Conservation (phyloP, 2,113 vertebrate genomes). For the Etheostoma spectabile region DNA sequence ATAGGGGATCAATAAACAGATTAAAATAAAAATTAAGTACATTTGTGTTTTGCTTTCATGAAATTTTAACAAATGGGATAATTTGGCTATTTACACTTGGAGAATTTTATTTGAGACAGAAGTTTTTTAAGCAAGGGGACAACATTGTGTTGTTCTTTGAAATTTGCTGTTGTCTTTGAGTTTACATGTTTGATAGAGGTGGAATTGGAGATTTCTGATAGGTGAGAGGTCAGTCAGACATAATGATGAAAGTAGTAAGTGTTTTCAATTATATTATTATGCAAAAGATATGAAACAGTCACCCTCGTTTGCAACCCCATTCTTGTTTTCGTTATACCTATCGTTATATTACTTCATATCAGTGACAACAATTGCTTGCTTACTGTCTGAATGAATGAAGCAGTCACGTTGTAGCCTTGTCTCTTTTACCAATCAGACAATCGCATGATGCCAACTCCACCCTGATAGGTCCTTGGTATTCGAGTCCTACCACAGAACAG, state of each 20-base stretch:
- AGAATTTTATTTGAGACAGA: background rate
- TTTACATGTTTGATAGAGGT: background rate
- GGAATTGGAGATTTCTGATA: background rate
- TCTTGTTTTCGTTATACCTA: background rate
- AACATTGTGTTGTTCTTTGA: background rate
- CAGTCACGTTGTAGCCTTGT: no score
- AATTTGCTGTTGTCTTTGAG: background rate
- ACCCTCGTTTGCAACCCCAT: background rate
- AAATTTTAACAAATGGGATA: constrained; percentile 1
- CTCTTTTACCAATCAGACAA: no score
- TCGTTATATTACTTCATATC: background rate
- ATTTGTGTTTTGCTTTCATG: background rate
- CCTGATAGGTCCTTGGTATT: no score
- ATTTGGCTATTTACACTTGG: background rate
- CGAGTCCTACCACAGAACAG: no score
- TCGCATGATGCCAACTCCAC: no score
- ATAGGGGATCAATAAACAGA: no score
- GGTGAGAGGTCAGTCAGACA: background rate
- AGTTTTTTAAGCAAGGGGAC: background rate
- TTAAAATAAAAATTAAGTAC: no score
- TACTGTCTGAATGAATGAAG: background rate
- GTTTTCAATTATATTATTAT: background rate
- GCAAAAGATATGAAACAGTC: background rate
- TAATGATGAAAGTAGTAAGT: background rate
- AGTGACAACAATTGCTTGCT: background rate